Evolutionary conservation across 2,113 vertebrate species (phyloP).

Genomic region (Caloenas nicobarica): DNA sequence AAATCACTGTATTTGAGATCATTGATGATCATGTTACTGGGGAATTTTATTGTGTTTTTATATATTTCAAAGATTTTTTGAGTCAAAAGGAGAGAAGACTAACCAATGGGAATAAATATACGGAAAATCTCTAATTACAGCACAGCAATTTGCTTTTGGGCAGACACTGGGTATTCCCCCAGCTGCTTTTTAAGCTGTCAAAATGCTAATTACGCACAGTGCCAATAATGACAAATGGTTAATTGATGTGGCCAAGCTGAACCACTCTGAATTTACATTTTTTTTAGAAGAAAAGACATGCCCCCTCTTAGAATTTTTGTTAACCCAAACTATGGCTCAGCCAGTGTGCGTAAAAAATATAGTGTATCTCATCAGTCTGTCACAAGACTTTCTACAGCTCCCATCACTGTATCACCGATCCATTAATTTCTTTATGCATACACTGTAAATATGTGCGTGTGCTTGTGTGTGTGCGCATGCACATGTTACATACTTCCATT

Average conservation of each 20-base stretch:
- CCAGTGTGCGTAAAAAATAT: constrained; percentile 3
- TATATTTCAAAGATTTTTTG: not conserved
- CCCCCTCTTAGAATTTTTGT: constrained; percentile 4
- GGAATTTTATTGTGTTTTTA: not conserved
- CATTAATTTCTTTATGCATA: constrained; percentile 67
- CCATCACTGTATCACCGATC: constrained; percentile 59
- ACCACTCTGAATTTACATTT: not conserved
- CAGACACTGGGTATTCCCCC: constrained; percentile 61
- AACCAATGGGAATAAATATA: constrained; percentile 17
- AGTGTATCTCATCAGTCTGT: constrained; percentile 44
- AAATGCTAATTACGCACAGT: constrained; percentile 53
- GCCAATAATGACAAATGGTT: constrained; percentile 20
- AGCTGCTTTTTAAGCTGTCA: constrained; percentile 42
- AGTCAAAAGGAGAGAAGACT: constrained; percentile 18
- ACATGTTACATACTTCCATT: constrained; percentile 45
- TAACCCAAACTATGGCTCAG: constrained; percentile 31
- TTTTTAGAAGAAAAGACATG: not conserved
- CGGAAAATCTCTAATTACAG: constrained; percentile 33
- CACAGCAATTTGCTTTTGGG: constrained; percentile 39
- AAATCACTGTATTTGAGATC: not conserved
- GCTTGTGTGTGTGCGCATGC: constrained; percentile 58
- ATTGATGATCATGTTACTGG: not conserved
- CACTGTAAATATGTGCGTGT: constrained; percentile 40
- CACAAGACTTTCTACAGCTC: constrained; percentile 31
- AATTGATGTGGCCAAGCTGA: constrained; percentile 23